Evolutionary conservation across 2,797 vertebrate genomes (phyloP).

Genomic region (Tachyglossus aculeatus): DNA sequence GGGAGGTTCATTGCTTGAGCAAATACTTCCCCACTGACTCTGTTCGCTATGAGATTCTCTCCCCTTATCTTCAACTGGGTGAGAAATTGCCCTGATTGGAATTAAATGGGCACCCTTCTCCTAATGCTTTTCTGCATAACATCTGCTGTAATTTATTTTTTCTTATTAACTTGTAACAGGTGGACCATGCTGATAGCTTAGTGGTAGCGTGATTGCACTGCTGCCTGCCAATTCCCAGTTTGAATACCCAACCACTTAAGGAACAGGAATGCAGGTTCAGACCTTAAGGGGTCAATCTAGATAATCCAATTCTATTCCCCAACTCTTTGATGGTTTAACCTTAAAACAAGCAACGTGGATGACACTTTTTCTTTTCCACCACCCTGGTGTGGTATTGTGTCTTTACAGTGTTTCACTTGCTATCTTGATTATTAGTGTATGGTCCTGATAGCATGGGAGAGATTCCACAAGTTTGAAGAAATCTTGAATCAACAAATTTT

Average conservation of each 20-base stretch:
- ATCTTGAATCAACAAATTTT: no score
- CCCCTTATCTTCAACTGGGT: constrained; percentile 29
- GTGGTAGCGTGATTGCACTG: constrained; percentile 13
- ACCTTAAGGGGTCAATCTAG: not conserved
- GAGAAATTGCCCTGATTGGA: constrained; percentile 52
- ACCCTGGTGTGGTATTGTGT: no score
- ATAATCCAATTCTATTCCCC: not conserved
- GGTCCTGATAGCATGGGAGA: no score
- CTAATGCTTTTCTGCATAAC: constrained; percentile 34
- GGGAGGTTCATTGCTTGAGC: constrained; percentile 18
- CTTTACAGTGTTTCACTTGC: no score
- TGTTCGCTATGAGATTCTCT: constrained; percentile 28
- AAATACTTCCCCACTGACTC: constrained; percentile 51
- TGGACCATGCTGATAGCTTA: constrained; percentile 40
- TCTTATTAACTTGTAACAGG: constrained; percentile 51
- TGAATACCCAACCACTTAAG: not conserved
- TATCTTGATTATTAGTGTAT: no score
- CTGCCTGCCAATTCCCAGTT: constrained; percentile 3
- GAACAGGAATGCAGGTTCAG: constrained; percentile 26
- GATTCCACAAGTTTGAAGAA: no score
- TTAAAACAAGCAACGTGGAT: no score
- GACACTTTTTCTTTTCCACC: no score
- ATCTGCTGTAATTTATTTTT: constrained; percentile 60
- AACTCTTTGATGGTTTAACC: not conserved
- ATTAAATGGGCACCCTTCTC: constrained; percentile 30